Evolutionary conservation across 37 sponge, comb jelly and placozoan species (phyloP).

Genomic region (Oopsacas minuta): DNA sequence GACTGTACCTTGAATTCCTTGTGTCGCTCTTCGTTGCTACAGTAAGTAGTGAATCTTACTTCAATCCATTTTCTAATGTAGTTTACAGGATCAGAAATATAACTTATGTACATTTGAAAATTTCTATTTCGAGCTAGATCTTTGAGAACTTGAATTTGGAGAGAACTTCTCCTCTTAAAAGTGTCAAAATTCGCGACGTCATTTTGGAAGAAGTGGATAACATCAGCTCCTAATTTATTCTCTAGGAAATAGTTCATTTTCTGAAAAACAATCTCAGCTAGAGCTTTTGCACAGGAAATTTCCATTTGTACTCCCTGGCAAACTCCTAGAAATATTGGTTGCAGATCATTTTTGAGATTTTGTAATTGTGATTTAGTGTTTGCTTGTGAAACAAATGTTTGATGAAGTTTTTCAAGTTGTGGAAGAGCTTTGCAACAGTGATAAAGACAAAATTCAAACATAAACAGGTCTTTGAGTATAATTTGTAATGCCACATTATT

Average conservation of each 20-base stretch:
- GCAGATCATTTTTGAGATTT: background rate
- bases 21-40: background rate
- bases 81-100: background rate
- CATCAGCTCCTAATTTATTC: background rate
- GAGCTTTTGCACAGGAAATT: background rate
- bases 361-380: background rate
- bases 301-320: background rate
- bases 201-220: background rate
- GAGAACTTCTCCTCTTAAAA: background rate
- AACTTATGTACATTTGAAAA: background rate
- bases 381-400: background rate
- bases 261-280: background rate
- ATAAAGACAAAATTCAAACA: background rate
- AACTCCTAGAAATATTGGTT: background rate
- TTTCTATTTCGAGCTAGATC: background rate
- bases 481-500: background rate
- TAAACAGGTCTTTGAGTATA: background rate
- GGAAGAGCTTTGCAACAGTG: background rate
- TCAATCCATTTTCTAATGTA: background rate
- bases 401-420: background rate
- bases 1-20: background rate
- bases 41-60: background rate
- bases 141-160: background rate
- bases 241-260: background rate
- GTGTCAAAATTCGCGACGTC: background rate